These are phyloP conservation scores for Menidia menidia DNA, from an alignment of 2,797 vertebrate genomes.

Conservation along the genomic window DNA sequence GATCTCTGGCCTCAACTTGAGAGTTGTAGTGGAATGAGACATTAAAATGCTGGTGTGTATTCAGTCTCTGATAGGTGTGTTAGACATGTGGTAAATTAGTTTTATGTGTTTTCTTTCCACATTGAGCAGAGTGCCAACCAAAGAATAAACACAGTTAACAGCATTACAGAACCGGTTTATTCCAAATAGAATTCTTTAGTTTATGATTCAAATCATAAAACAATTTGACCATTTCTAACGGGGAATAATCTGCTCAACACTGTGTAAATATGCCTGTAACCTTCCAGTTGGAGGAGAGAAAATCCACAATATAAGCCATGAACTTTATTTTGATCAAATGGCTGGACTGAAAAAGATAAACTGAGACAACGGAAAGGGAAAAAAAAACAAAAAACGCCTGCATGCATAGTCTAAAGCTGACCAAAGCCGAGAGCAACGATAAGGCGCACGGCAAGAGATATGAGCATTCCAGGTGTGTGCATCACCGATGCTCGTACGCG, in stretches of 20 bases:
- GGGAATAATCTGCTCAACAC: not conserved
- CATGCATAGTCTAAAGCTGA: slow-evolving; percentile 42
- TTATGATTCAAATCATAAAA: not conserved
- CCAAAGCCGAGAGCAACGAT: slow-evolving; percentile 52
- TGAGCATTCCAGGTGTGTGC: slow-evolving; percentile 84
- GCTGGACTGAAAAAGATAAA: slow-evolving; percentile 37
- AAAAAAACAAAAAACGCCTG: slow-evolving; percentile 42
- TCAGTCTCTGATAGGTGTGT: slow-evolving; percentile 63
- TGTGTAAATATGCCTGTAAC: not conserved
- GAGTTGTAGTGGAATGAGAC: slow-evolving; percentile 57
- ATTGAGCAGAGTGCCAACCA: slow-evolving; percentile 17
- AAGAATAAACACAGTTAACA: slow-evolving; percentile 6
- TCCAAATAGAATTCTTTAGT: no score
- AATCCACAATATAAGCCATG: not conserved
- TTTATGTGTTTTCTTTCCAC: slow-evolving; percentile 45
- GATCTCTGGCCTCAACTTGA: slow-evolving; percentile 49
- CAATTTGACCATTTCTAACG: not conserved
- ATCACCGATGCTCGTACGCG: slow-evolving; percentile 73
- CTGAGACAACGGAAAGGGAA: not conserved
- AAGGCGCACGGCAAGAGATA: slow-evolving; percentile 50
- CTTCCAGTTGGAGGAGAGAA: slow-evolving; percentile 1
- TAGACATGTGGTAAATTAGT: slow-evolving; percentile 61
- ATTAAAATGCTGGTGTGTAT: slow-evolving; percentile 60
- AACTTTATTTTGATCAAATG: slow-evolving; percentile 8
- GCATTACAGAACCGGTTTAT: not conserved